These are phyloP conservation scores for Eupithecia subfuscata DNA, from an alignment of 2,888 invertebrate genomes.

Conservation along the genomic window DNA sequence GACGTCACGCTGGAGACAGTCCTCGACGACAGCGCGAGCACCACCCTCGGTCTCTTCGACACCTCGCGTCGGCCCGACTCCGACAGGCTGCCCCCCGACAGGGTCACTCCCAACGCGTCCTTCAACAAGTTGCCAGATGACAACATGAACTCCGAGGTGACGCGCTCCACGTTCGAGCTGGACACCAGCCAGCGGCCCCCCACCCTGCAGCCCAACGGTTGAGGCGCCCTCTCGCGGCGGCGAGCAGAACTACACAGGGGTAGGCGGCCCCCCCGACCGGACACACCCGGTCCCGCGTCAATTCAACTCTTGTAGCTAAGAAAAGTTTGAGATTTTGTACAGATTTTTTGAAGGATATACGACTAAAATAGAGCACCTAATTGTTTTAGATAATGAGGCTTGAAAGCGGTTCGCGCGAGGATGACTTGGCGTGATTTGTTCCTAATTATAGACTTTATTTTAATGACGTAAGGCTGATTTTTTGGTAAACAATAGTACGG, in stretches of 20 bases:
- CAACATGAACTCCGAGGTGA: slow-evolving; percentile 79
- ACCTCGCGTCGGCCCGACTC: slow-evolving; percentile 63
- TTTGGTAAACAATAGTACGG: slow-evolving; percentile 75
- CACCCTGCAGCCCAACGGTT: slow-evolving; percentile 79
- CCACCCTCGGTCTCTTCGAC: slow-evolving; percentile 56
- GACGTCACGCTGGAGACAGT: slow-evolving; percentile 68
- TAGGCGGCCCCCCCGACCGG: slow-evolving; percentile 68
- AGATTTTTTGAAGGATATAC: slow-evolving; percentile 61
- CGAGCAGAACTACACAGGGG: slow-evolving; percentile 70
- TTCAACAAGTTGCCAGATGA: slow-evolving; percentile 75
- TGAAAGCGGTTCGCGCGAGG: slow-evolving; percentile 60
- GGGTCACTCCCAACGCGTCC: slow-evolving; percentile 52
- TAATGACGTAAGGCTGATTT: slow-evolving; percentile 76
- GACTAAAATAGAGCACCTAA: slow-evolving; percentile 51
- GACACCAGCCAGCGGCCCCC: slow-evolving; percentile 75
- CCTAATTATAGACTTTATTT: slow-evolving; percentile 79
- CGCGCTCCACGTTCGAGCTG: slow-evolving; percentile 57
- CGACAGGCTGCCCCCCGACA: slow-evolving; percentile 44
- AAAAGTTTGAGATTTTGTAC: slow-evolving; percentile 68
- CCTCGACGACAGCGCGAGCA: slow-evolving; percentile 50
- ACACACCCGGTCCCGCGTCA: slow-evolving; percentile 51
- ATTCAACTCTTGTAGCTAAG: slow-evolving; percentile 56
- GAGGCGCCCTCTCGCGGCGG: slow-evolving; percentile 48
- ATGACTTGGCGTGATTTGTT: slow-evolving; percentile 74
- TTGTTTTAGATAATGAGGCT: slow-evolving; percentile 56